phyloP scores from a whole-genome alignment of 2,113 vertebrate genomes.

The Seriola dumerili region DNA sequence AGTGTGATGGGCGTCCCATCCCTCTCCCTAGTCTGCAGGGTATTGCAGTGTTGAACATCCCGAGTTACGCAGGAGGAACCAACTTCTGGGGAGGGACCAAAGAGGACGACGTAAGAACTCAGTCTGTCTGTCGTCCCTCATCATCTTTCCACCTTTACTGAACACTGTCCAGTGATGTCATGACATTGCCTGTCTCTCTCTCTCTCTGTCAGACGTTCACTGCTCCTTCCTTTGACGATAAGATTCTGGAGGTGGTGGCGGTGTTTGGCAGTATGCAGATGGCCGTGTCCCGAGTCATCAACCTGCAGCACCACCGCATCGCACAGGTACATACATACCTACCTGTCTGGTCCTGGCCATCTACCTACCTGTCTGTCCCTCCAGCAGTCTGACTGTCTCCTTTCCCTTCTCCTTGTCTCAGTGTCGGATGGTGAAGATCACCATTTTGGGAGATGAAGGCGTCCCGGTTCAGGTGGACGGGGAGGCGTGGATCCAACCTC shows the following conservation, averaged over 20 bases:
- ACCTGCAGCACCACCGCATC: constrained; percentile 96
- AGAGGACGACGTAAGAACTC: constrained; percentile 91
- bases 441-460: constrained; percentile 95
- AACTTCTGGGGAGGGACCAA: constrained; percentile 99
- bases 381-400: background rate
- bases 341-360: background rate
- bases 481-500: constrained; percentile 98
- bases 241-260: constrained; percentile 97
- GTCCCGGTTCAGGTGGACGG: constrained; percentile 98
- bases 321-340: constrained; percentile 88
- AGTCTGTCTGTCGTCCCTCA: background rate
- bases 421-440: constrained; percentile 98
- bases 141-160: background rate
- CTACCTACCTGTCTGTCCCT: background rate
- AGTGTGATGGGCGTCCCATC: constrained; percentile 94
- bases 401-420: constrained; percentile 55
- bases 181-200: background rate
- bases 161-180: constrained; percentile 46
- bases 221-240: constrained; percentile 97
- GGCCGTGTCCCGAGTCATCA: constrained; percentile 97
- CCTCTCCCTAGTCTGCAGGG: constrained; percentile 95
- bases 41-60: constrained; percentile 95
- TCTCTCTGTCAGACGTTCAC: constrained; percentile 89
- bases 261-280: constrained; percentile 99
- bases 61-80: constrained; percentile 95